phyloP scores from a whole-genome alignment of 2,797 vertebrate species.

The Percopsis omiscomaycus region DNA sequence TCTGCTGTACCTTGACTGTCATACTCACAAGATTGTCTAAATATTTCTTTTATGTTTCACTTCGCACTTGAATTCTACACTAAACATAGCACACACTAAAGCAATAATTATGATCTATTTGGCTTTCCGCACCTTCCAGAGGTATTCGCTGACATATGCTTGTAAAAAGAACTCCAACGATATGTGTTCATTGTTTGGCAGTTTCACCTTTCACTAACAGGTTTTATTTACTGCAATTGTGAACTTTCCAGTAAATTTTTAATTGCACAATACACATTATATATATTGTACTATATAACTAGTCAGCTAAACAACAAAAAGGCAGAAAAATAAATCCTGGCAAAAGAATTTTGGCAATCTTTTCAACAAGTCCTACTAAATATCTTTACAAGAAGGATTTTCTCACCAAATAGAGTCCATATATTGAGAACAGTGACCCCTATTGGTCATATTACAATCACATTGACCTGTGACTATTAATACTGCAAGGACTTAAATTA shows the following conservation, averaged over 20 bases:
- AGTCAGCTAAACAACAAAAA: not conserved
- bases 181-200: no score
- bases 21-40: no score
- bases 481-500: no score
- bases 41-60: no score
- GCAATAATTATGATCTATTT: no score
- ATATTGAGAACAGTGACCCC: constrained; percentile 23
- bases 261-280: not conserved
- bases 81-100: no score
- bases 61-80: no score
- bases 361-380: constrained; percentile 25
- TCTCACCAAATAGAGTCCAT: not conserved
- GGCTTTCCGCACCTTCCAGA: no score
- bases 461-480: constrained; percentile 1
- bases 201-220: not conserved
- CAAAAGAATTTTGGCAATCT: constrained; percentile 16
- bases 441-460: constrained; percentile 19
- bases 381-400: constrained; percentile 4
- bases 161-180: no score
- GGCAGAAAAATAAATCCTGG: constrained; percentile 6
- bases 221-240: not conserved
- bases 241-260: not conserved
- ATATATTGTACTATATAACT: not conserved
- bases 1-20: no score
- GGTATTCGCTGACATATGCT: no score